phyloP scores from a whole-genome alignment of 2,797 vertebrate species.

The Columba guinea region DNA sequence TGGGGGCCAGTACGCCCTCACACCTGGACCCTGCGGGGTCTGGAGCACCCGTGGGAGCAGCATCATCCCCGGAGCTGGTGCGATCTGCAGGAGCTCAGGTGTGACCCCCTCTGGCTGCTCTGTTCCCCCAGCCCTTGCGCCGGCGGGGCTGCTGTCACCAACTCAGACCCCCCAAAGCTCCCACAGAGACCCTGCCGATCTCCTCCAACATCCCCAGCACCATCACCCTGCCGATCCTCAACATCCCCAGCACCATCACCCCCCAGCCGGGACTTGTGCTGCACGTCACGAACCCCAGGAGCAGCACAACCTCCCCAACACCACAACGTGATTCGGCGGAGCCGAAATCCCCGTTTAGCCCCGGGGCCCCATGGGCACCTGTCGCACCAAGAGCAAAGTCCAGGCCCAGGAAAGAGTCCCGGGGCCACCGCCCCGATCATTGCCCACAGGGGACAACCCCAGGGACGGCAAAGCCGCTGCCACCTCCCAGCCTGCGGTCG shows the following conservation, averaged over 20 bases:
- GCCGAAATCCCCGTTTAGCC: accelerated
- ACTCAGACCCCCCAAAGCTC: neutral
- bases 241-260: neutral
- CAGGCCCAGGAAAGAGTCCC: neutral
- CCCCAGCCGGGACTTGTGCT: no score
- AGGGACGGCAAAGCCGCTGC: neutral
- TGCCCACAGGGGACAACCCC: accelerated
- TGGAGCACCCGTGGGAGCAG: neutral
- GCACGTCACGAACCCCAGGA: neutral
- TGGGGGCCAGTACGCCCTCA: accelerated
- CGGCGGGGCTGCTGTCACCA: neutral
- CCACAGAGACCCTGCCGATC: neutral
- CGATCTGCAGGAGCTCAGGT: neutral
- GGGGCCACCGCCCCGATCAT: neutral
- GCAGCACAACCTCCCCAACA: neutral
- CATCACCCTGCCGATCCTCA: no score
- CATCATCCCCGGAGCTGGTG: neutral
- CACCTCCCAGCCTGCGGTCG: accelerated
- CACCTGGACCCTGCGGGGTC: accelerated
- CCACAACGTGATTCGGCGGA: accelerated
- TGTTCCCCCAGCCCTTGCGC: neutral
- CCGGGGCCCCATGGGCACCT: accelerated
- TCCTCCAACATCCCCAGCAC: no score
- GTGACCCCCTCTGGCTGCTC: accelerated
- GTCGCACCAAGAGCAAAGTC: neutral